Percentiles rank a stretch among this genome's conserved stretches.
Conservation (phyloP, 2,113 vertebrate genomes). For the Ia io region DNA sequence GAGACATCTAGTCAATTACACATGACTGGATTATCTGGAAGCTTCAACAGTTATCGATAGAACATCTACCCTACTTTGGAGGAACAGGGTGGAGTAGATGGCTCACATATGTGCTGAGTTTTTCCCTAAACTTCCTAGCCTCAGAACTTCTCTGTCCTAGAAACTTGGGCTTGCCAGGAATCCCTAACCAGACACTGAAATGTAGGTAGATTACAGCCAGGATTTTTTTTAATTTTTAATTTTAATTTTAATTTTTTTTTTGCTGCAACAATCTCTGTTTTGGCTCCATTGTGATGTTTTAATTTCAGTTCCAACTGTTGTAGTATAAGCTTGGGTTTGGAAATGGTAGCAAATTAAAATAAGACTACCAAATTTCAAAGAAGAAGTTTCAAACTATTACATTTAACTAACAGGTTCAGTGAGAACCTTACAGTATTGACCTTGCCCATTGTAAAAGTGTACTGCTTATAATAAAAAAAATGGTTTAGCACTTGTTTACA, state of each 20-base stretch:
- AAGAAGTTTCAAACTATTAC: slow-evolving; percentile 84
- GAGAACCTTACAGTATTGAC: slow-evolving; percentile 80
- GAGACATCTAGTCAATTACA: not conserved
- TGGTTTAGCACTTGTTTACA: slow-evolving; percentile 86
- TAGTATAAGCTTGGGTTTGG: slow-evolving; percentile 1
- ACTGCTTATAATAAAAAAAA: slow-evolving; percentile 72
- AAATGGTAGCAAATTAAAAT: slow-evolving; percentile 65
- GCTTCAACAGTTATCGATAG: not conserved
- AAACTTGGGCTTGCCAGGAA: not conserved
- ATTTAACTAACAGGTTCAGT: slow-evolving; percentile 85
- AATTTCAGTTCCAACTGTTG: slow-evolving; percentile 41
- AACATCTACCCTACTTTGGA: not conserved
- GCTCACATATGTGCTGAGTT: not conserved
- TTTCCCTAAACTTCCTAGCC: not conserved
- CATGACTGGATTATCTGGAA: not conserved
- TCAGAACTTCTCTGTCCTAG: not conserved
- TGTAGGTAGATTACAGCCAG: not conserved
- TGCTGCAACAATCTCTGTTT: slow-evolving; percentile 30
- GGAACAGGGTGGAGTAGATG: not conserved
- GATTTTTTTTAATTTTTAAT: not conserved
- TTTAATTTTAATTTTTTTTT: not conserved
- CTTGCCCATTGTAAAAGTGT: slow-evolving; percentile 76
- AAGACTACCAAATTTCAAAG: slow-evolving; percentile 78
- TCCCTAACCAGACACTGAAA: not conserved
- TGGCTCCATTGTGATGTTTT: not conserved